Evolutionary conservation across 2,797 vertebrate genomes (phyloP).

Genomic region (Columba guinea): DNA sequence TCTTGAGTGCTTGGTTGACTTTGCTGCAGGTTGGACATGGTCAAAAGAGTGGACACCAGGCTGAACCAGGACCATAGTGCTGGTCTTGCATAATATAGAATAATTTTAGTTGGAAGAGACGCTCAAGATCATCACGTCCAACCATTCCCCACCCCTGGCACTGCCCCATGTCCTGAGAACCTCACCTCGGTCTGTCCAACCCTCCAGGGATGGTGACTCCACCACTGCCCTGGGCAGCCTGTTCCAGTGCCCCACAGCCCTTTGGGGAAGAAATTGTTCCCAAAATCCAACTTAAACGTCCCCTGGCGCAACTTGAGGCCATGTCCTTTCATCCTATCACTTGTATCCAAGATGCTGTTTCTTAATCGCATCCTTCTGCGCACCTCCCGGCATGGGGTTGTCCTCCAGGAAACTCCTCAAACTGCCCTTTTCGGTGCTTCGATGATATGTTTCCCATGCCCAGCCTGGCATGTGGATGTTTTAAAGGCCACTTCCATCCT

Average conservation of each 20-base stretch:
- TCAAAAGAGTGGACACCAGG: background rate
- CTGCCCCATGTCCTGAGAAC: no score
- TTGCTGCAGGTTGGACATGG: accelerated
- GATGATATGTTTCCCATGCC: background rate
- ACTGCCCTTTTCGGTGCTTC: background rate
- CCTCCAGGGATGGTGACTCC: no score
- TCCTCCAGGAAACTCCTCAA: background rate
- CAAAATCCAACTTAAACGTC: no score
- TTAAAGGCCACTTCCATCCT: background rate
- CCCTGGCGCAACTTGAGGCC: no score
- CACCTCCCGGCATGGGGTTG: accelerated
- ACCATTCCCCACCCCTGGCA: no score
- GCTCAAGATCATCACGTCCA: no score
- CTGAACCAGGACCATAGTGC: accelerated
- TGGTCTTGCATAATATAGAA: accelerated
- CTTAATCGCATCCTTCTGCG: accelerated
- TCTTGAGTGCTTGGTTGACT: background rate
- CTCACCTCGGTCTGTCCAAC: no score
- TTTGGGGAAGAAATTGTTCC: no score
- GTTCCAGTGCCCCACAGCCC: no score
- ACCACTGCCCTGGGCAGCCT: no score
- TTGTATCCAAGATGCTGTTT: background rate
- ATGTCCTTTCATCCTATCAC: no score
- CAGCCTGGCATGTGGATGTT: background rate
- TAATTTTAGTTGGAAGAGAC: no score